A percentile compares a stretch with the other conserved stretches of the same genome.
These are phyloP conservation scores for Enteromius treurensis DNA, from an alignment of 2,797 vertebrate species.

Conservation along the genomic window DNA sequence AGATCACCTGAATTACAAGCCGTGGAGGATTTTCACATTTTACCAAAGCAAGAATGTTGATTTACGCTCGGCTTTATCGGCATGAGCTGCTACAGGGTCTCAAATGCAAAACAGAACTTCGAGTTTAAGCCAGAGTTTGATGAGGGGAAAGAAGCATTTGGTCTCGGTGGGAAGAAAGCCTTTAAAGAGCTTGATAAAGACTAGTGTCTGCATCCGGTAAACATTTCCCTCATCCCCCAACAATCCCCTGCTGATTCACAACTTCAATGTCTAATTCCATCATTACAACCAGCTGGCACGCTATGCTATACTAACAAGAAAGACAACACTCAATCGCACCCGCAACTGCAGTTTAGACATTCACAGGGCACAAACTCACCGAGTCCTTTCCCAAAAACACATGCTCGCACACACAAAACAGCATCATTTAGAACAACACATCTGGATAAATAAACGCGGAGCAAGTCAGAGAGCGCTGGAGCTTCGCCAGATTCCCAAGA, in stretches of 20 bases:
- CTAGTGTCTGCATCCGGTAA: slow-evolving; percentile 58
- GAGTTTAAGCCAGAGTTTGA: slow-evolving; percentile 21
- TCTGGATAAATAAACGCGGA: slow-evolving; percentile 59
- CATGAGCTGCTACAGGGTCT: slow-evolving; percentile 12
- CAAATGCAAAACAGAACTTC: slow-evolving; percentile 26
- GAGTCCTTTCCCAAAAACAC: not conserved
- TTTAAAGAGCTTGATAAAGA: slow-evolving; percentile 56
- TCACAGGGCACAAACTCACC: not conserved
- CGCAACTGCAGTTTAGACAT: slow-evolving; percentile 15
- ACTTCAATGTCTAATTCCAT: slow-evolving; percentile 69
- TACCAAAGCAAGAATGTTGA: not conserved
- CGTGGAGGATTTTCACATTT: not conserved
- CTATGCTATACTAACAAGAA: slow-evolving; percentile 54
- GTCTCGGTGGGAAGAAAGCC: slow-evolving; percentile 50
- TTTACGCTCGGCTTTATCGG: slow-evolving; percentile 21
- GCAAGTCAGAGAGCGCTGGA: slow-evolving; percentile 42
- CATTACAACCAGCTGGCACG: slow-evolving; percentile 69
- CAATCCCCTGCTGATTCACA: slow-evolving; percentile 73
- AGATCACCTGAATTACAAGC: not conserved
- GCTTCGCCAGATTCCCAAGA: slow-evolving; percentile 39
- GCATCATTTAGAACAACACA: slow-evolving; percentile 35
- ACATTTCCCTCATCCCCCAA: slow-evolving; percentile 67
- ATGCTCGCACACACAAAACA: slow-evolving; percentile 4
- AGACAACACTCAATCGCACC: slow-evolving; percentile 61
- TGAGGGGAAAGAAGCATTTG: slow-evolving; percentile 44